phyloP scores from a whole-genome alignment of 2,888 invertebrate species.

The Morpho achilles region DNA sequence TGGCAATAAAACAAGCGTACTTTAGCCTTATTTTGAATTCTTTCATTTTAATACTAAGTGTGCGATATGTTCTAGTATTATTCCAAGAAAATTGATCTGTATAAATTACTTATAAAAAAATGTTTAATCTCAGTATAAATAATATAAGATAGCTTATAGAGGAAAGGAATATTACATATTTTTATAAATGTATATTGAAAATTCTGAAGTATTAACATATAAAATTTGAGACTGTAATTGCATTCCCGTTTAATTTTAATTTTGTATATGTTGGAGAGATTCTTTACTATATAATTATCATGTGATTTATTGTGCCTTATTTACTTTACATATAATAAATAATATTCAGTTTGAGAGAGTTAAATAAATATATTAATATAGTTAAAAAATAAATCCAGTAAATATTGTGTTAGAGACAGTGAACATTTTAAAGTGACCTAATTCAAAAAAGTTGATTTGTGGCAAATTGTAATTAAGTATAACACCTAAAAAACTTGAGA shows the following conservation, averaged over 20 bases:
- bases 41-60: too few relatives aligned
- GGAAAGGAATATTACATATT: background rate
- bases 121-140: conserved; percentile 1
- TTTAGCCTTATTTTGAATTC: too few relatives aligned
- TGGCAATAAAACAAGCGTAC: too few relatives aligned
- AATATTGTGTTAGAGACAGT: too few relatives aligned
- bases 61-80: too few relatives aligned
- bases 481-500: too few relatives aligned
- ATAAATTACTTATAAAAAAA: background rate
- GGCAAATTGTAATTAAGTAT: too few relatives aligned
- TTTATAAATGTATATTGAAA: background rate
- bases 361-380: too few relatives aligned
- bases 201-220: conserved; percentile 18
- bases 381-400: too few relatives aligned
- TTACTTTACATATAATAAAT: conserved; percentile 22
- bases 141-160: background rate
- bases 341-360: background rate
- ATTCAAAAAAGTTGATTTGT: too few relatives aligned
- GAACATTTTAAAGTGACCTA: too few relatives aligned
- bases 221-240: conserved; percentile 42
- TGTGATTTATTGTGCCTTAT: conserved; percentile 68
- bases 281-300: conserved; percentile 25
- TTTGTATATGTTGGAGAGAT: conserved; percentile 22
- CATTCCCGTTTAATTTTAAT: conserved; percentile 48
- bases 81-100: too few relatives aligned